Percentiles rank a stretch among this genome's conserved stretches.
These are phyloP conservation scores for Diaphora mendica DNA, from an alignment of 2,888 invertebrate genomes.

Conservation along the genomic window DNA sequence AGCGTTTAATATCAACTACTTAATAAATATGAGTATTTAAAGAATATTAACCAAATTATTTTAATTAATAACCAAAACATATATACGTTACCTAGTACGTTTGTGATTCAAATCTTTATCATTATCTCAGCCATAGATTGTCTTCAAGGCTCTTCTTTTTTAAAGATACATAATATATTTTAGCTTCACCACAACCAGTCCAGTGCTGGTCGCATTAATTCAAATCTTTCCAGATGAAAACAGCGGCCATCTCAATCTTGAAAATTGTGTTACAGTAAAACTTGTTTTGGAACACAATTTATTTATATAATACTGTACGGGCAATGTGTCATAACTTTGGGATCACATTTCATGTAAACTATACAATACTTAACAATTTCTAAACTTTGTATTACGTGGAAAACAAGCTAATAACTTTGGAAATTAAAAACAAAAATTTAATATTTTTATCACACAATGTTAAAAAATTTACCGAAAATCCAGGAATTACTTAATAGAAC, in stretches of 20 bases:
- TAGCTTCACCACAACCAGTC: too few relatives aligned
- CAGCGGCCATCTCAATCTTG: neutral
- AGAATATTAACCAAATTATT: neutral
- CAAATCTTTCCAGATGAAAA: neutral
- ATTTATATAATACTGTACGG: neutral
- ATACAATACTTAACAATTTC: too few relatives aligned
- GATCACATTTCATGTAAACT: too few relatives aligned
- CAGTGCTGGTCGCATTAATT: neutral
- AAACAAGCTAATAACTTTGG: too few relatives aligned
- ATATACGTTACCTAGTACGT: neutral
- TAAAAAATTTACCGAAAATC: neutral
- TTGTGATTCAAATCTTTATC: neutral
- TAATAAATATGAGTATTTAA: slow-evolving; percentile 5
- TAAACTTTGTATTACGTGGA: neutral
- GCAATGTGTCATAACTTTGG: too few relatives aligned
- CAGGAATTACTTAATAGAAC: neutral
- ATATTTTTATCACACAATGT: neutral
- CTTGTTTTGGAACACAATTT: neutral
- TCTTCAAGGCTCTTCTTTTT: too few relatives aligned
- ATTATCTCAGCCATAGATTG: too few relatives aligned
- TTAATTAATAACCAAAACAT: neutral
- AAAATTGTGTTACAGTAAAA: neutral
- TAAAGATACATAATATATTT: too few relatives aligned
- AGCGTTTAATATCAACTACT: neutral
- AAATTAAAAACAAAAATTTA: too few relatives aligned